Base-by-base conservation (phyloP, 2,797 vertebrate genomes). In the Protonibea diacanthus region DNA sequence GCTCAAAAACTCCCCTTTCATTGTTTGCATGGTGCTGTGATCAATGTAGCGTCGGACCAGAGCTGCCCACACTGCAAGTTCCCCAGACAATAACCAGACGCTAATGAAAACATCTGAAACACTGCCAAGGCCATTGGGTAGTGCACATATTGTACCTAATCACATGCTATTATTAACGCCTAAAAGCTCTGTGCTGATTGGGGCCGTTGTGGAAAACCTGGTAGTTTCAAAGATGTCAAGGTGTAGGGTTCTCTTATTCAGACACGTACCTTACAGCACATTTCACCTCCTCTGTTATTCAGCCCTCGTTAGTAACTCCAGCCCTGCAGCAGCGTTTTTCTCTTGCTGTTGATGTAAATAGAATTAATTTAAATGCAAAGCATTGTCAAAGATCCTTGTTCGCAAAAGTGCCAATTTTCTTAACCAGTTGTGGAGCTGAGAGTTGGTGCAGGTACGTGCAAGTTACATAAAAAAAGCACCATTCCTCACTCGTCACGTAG, bases 31-130 rank as follows among this genome's bases (percentile, higher is more conserved):
- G 80, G 81, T 56, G 67, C 78, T 90, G 88, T 91, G 93, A 93
- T 92, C 88, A 93, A 81, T 92, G 90, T 75, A 81, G 89, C 78
- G 57, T 85, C 74, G 21, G 85, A 81, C 75, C 74, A 74, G 73
- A 87, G 89, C 84, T 88, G 91, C 91, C 91, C 89, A 88, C 89
- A 71, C 61, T 70, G 83, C 81, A 59, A 79, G 87, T 89, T 91
- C 88, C 88, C 88, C 76, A 87, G 89, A 92, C 91, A 88, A 87
- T 82, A 86, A 92, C 85, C 87, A 92, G 89, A 84, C 90, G 12
- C 84, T 91, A 92, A 92, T 94, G 91, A 94, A 94, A 94, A 94
- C 89, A 92, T 89, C 89, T 89, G 90, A 93, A 90, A 71, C 79
- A 3, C 69, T 87, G 92, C 89, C 93, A 92, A 82, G 83, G 89